phyloP scores from a whole-genome alignment of 2,797 vertebrate genomes.

The Furcifer pardalis region DNA sequence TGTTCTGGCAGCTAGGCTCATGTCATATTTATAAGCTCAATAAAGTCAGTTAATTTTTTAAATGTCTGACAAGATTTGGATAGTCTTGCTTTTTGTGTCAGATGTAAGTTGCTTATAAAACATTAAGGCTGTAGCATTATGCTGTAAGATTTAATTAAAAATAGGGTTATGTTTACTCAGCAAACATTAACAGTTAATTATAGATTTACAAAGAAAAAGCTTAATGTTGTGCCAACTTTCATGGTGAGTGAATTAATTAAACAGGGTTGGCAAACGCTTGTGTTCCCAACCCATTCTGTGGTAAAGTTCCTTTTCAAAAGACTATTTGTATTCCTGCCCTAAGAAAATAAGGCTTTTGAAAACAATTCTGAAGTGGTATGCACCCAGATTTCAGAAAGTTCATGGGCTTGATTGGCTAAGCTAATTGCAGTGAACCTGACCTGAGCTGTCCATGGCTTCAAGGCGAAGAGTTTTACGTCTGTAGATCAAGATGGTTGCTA shows the following conservation, averaged over 20 bases:
- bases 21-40: constrained; percentile 10
- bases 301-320: constrained; percentile 37
- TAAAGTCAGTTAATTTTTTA: constrained; percentile 36
- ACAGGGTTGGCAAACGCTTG: constrained; percentile 61
- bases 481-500: too few relatives aligned
- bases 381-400: background rate
- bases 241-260: constrained; percentile 71
- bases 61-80: constrained; percentile 50
- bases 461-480: background rate
- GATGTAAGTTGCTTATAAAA: constrained; percentile 53
- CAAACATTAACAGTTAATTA: constrained; percentile 70
- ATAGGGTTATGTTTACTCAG: constrained; percentile 71
- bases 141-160: constrained; percentile 73
- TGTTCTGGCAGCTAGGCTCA: constrained; percentile 33
- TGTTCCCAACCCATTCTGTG: constrained; percentile 57
- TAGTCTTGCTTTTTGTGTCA: constrained; percentile 39
- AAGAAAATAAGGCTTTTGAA: constrained; percentile 13
- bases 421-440: background rate
- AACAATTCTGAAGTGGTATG: background rate
- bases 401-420: background rate
- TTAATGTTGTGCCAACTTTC: constrained; percentile 74
- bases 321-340: constrained; percentile 14
- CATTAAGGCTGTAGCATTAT: constrained; percentile 65
- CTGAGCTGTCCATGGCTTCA: background rate
- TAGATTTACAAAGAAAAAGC: constrained; percentile 71